Conservation (phyloP, 2,797 vertebrate genomes). For the Erethizon dorsatum region DNA sequence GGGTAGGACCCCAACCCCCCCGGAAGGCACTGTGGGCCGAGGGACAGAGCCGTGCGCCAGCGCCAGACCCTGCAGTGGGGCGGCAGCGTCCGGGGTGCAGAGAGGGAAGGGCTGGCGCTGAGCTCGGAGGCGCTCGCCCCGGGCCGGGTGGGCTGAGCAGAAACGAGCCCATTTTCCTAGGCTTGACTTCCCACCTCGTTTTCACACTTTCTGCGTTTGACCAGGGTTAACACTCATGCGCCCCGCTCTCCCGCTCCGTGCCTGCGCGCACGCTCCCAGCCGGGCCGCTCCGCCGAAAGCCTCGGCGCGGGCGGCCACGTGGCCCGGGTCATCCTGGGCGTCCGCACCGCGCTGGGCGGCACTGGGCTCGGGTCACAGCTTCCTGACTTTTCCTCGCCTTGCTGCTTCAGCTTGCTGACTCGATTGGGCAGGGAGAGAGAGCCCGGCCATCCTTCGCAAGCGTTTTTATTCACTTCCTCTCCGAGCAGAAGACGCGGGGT, state of each 20-base stretch:
- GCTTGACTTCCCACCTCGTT: slow-evolving; percentile 67
- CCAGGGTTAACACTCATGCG: slow-evolving; percentile 44
- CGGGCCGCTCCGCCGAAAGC: too few relatives aligned
- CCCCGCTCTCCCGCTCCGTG: not conserved
- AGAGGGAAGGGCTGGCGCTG: slow-evolving; percentile 68
- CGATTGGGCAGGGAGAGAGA: not conserved
- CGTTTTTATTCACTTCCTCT: slow-evolving; percentile 21
- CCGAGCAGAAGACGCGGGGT: not conserved
- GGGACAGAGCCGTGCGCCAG: not conserved
- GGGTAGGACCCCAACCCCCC: accelerated
- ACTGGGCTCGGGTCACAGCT: too few relatives aligned
- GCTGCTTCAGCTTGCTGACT: slow-evolving; percentile 48
- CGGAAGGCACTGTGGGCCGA: not conserved
- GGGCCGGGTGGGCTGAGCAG: not conserved
- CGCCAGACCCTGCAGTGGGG: not conserved
- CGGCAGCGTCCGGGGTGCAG: slow-evolving; percentile 57
- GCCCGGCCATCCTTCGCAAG: not conserved
- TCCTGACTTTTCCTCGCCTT: not conserved
- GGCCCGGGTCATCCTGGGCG: too few relatives aligned
- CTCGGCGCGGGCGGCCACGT: too few relatives aligned
- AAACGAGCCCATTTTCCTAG: slow-evolving; percentile 41
- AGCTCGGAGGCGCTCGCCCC: not conserved
- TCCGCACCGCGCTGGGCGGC: too few relatives aligned
- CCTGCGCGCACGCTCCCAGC: too few relatives aligned
- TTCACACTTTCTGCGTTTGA: slow-evolving; percentile 72